Conservation (phyloP, 2,797 vertebrate genomes). For the Micrastur ruficollis region DNA sequence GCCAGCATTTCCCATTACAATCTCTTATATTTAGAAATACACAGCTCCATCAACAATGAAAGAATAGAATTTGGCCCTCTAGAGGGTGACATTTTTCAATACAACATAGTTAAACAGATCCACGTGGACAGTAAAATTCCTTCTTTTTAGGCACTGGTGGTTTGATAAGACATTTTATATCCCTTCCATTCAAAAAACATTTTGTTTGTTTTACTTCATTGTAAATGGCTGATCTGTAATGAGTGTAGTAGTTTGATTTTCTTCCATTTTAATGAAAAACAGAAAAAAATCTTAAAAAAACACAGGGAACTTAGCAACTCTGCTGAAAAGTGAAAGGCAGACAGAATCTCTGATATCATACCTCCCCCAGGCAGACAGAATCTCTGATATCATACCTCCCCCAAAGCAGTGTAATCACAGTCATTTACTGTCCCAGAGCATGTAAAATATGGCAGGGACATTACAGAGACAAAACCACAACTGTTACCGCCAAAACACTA, state of each 20-base stretch:
- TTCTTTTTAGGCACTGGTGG: not conserved
- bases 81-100: not conserved
- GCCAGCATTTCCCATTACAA: not conserved
- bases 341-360: not conserved
- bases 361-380: not conserved
- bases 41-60: not conserved
- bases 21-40: not conserved
- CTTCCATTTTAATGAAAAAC: not conserved
- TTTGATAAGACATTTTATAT: not conserved
- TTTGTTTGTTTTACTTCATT: not conserved
- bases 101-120: not conserved
- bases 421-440: not conserved
- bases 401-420: not conserved
- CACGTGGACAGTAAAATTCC: not conserved
- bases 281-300: not conserved
- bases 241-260: not conserved
- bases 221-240: not conserved
- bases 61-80: not conserved
- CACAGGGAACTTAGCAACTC: not conserved
- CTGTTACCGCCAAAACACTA: not conserved
- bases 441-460: not conserved
- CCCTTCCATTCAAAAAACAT: not conserved
- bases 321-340: not conserved
- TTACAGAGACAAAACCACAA: not conserved
- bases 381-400: not conserved